These are phyloP conservation scores for Sebastes aleutianus DNA, from an alignment of 2,797 vertebrate species.

Conservation along the genomic window DNA sequence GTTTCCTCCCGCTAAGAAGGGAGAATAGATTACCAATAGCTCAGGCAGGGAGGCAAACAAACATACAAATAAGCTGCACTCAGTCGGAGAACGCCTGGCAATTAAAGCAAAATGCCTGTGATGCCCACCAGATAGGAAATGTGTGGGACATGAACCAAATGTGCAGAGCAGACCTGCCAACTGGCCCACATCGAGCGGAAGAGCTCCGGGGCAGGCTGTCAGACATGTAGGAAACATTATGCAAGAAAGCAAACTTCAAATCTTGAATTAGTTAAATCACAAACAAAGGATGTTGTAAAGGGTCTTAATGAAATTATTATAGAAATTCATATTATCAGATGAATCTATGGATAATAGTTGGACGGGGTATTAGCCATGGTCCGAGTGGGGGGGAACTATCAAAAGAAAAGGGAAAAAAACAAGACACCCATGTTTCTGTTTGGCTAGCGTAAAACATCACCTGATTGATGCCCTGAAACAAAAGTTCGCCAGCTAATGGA, in stretches of 20 bases:
- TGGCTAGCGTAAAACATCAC: slow-evolving; percentile 55
- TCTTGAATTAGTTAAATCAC: slow-evolving; percentile 66
- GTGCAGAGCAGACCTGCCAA: slow-evolving; percentile 88
- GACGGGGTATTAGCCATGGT: slow-evolving; percentile 22
- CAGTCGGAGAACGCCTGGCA: slow-evolving; percentile 84
- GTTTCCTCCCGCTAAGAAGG: slow-evolving; percentile 77
- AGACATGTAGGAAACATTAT: slow-evolving; percentile 76
- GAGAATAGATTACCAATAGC: slow-evolving; percentile 85
- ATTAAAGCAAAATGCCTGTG: slow-evolving; percentile 89
- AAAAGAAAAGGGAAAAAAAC: slow-evolving; percentile 43
- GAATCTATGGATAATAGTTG: slow-evolving; percentile 54
- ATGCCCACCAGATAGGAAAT: slow-evolving; percentile 87
- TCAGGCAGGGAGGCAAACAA: slow-evolving; percentile 78
- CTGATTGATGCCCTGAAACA: slow-evolving; percentile 66
- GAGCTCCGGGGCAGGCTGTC: slow-evolving; percentile 80
- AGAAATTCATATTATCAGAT: slow-evolving; percentile 63
- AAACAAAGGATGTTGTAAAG: slow-evolving; percentile 58
- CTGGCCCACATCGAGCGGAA: slow-evolving; percentile 84
- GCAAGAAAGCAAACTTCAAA: slow-evolving; percentile 69
- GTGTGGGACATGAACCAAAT: slow-evolving; percentile 88
- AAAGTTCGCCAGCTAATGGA: slow-evolving; percentile 59
- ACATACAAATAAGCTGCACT: slow-evolving; percentile 80
- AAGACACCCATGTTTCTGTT: slow-evolving; percentile 40
- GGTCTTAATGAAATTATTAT: slow-evolving; percentile 61
- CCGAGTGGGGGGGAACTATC: slow-evolving; percentile 13